Conservation (phyloP, 2,888 invertebrate genomes). For the Clistopyga incitator region DNA sequence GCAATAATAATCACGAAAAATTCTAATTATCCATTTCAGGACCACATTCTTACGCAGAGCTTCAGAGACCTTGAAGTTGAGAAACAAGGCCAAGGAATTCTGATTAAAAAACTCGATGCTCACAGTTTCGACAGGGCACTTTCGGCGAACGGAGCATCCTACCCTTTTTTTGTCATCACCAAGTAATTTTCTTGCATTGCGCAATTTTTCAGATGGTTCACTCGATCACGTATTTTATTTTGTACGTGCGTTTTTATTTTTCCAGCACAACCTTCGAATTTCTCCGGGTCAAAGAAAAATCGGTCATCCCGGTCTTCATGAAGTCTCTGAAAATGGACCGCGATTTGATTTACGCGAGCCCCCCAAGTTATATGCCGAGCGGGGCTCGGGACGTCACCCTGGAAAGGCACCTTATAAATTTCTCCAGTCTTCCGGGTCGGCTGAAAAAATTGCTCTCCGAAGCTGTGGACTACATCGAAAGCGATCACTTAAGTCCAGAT, state of each 20-base stretch:
- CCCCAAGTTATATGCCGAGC: slow-evolving; percentile 67
- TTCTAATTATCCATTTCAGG: slow-evolving; percentile 57
- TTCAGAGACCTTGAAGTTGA: slow-evolving; percentile 72
- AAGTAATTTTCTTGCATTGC: neutral
- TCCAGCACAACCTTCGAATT: neutral
- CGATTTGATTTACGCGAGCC: slow-evolving; percentile 76
- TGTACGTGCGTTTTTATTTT: neutral
- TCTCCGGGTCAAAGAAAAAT: neutral
- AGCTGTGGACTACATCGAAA: slow-evolving; percentile 80
- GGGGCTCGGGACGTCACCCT: slow-evolving; percentile 78
- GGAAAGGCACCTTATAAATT: slow-evolving; percentile 77
- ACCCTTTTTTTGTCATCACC: slow-evolving; percentile 68
- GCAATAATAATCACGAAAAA: no score
- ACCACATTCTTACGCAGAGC: slow-evolving; percentile 69
- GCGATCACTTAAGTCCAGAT: slow-evolving; percentile 78
- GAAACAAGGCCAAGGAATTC: slow-evolving; percentile 66
- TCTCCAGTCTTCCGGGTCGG: slow-evolving; percentile 73
- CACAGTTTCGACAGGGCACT: slow-evolving; percentile 75
- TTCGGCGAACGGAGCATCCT: slow-evolving; percentile 74
- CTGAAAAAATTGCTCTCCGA: slow-evolving; percentile 78
- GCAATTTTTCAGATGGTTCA: no score
- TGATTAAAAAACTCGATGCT: slow-evolving; percentile 74
- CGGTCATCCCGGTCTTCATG: neutral
- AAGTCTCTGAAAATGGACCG: slow-evolving; percentile 62
- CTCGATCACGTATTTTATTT: no score